phyloP scores from a whole-genome alignment of 2,797 vertebrate genomes.

The Xenops minutus region DNA sequence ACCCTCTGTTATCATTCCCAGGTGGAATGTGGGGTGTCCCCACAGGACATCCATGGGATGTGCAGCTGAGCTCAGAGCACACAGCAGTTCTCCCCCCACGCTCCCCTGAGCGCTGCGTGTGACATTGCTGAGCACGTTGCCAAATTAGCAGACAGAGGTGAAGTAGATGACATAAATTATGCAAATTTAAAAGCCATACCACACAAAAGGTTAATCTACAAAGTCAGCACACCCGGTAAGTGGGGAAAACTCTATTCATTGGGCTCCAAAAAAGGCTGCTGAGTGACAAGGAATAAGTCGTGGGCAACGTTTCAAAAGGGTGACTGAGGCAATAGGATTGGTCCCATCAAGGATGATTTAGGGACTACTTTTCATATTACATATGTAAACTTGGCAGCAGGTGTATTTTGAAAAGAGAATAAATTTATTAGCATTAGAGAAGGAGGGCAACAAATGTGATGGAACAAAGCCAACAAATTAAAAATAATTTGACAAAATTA shows the following conservation, averaged over 20 bases:
- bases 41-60: not conserved
- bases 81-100: fast-evolving
- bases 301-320: not conserved
- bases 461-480: constrained; percentile 58
- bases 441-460: constrained; percentile 26
- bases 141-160: not conserved
- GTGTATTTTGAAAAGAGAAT: constrained; percentile 11
- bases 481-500: constrained; percentile 71
- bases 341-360: constrained; percentile 11
- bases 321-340: not conserved
- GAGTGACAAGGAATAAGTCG: not conserved
- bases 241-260: not conserved
- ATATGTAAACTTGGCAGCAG: constrained; percentile 18
- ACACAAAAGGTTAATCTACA: constrained; percentile 17
- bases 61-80: not conserved
- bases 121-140: not conserved
- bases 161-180: not conserved
- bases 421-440: not conserved
- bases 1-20: not conserved
- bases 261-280: not conserved
- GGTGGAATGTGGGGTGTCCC: not conserved
- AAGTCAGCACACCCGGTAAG: not conserved
- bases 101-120: fast-evolving
- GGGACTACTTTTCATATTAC: not conserved
- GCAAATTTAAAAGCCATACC: constrained; percentile 15